Percentiles rank a stretch among this genome's conserved stretches.
Conservation (phyloP, 35 echinoderm and acorn worm genomes). For the Lytechinus pictus region DNA sequence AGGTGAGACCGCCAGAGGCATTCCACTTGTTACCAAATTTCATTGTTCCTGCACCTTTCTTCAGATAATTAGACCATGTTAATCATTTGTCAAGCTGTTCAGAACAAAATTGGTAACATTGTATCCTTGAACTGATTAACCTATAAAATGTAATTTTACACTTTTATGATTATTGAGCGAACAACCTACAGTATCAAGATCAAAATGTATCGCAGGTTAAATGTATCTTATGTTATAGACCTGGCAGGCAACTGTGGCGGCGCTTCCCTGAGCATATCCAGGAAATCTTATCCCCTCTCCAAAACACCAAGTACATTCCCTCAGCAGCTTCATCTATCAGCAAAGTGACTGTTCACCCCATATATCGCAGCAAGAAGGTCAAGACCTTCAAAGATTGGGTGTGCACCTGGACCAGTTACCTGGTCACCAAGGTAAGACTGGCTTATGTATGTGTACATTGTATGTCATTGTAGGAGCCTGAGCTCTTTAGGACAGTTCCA, state of each 20-base stretch:
- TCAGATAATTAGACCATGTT: too few relatives aligned
- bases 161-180: background rate
- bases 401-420: conserved; percentile 90
- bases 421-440: conserved; percentile 75
- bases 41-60: too few relatives aligned
- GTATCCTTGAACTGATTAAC: too few relatives aligned
- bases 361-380: conserved; percentile 83
- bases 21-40: too few relatives aligned
- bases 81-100: too few relatives aligned
- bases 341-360: conserved; percentile 68
- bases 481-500: too few relatives aligned
- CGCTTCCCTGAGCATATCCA: conserved; percentile 90
- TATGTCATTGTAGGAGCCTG: too few relatives aligned
- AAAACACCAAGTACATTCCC: conserved; percentile 83
- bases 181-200: background rate
- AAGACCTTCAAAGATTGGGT: conserved; percentile 98
- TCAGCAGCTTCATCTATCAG: conserved; percentile 55
- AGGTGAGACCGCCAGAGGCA: too few relatives aligned
- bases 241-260: conserved; percentile 77
- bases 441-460: too few relatives aligned
- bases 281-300: conserved; percentile 80
- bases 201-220: background rate
- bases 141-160: background rate
- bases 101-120: too few relatives aligned
- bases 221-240: conserved; percentile 42